These are phyloP conservation scores for Periophthalmus modestus DNA, from an alignment of 2,113 vertebrate species.

Conservation along the genomic window DNA sequence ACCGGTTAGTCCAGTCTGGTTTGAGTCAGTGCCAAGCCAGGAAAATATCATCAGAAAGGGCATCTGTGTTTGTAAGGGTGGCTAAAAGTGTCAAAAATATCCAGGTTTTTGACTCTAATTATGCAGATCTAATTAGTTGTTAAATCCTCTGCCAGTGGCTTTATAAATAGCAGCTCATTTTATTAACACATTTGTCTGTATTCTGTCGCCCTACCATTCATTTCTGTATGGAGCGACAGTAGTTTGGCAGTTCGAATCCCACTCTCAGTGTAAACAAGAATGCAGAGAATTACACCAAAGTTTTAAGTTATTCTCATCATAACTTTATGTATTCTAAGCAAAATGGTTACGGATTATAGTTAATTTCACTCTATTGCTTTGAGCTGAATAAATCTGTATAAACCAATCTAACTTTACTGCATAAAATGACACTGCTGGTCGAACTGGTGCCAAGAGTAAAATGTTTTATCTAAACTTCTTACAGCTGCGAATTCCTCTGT, in stretches of 20 bases:
- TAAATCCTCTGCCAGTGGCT: not conserved
- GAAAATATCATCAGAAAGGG: not conserved
- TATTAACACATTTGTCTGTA: not conserved
- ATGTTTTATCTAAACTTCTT: not conserved
- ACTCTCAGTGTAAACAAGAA: too few species aligned
- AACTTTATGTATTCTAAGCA: too few species aligned
- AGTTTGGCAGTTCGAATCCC: too few species aligned
- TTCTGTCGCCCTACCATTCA: too few species aligned
- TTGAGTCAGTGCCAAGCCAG: not conserved
- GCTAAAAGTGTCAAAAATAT: not conserved
- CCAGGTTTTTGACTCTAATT: not conserved
- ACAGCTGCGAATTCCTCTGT: not conserved
- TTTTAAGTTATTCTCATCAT: too few species aligned
- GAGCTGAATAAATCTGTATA: not conserved
- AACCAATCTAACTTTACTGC: not conserved
- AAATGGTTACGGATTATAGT: not conserved
- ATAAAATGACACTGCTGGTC: conserved; percentile 62
- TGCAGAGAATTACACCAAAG: too few species aligned
- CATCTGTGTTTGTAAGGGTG: not conserved
- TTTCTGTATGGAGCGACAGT: too few species aligned
- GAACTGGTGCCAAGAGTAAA: not conserved
- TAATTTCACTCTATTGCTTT: too few species aligned
- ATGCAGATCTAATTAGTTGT: not conserved
- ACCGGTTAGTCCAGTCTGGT: not conserved
- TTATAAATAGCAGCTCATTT: not conserved